Percentiles rank a stretch among this genome's conserved stretches.
phyloP scores from a whole-genome alignment of 2,113 vertebrate species.

The Urocolius indicus region DNA sequence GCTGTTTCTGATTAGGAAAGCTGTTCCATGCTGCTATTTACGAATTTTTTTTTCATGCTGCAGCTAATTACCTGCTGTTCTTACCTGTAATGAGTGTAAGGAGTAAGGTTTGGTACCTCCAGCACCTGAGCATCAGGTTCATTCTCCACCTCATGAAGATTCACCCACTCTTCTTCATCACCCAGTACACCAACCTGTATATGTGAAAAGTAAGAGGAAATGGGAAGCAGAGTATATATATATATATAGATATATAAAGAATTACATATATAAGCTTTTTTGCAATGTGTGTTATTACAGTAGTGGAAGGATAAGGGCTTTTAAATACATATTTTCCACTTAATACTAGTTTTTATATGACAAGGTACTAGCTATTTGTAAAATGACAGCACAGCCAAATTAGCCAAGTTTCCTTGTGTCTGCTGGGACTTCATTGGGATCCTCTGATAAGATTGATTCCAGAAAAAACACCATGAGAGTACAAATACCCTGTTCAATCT shows the following conservation, averaged over 20 bases:
- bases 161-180: slow-evolving; percentile 88
- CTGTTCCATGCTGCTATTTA: neutral
- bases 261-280: neutral
- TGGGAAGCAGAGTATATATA: neutral
- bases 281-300: neutral
- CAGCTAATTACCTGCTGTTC: neutral
- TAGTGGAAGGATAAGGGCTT: neutral
- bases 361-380: neutral
- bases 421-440: neutral
- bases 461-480: neutral
- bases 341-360: neutral
- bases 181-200: slow-evolving; percentile 84
- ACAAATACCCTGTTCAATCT: slow-evolving; percentile 18
- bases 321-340: neutral
- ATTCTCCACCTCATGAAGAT: slow-evolving; percentile 87
- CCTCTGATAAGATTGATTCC: neutral
- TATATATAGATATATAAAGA: neutral
- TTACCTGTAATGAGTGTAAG: slow-evolving; percentile 96
- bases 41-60: neutral
- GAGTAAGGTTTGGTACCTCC: slow-evolving; percentile 90
- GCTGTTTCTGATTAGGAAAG: neutral
- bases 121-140: slow-evolving; percentile 86
- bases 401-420: neutral
- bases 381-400: neutral
- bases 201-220: neutral